Base-by-base conservation (phyloP, 2,797 vertebrate genomes). In the Galagoides demidoff region DNA sequence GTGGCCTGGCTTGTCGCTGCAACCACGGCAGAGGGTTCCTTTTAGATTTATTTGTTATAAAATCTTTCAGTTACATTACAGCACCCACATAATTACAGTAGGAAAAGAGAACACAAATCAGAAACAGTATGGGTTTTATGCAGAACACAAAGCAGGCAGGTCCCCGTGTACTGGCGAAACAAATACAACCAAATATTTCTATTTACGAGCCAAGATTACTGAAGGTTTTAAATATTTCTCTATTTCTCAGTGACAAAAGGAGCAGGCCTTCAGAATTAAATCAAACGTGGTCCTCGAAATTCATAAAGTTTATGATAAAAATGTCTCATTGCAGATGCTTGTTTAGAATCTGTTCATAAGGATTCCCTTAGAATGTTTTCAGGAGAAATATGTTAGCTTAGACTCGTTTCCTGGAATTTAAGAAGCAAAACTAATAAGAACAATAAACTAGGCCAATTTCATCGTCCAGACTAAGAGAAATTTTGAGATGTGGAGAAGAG, bases 381-480 rank as follows among this genome's bases (percentile, higher is more conserved):
- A 86, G 43, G 70, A 92, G 27, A 89, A 82, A 43, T 61, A 49
- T 77, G 90, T 52, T 25, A 63, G 9, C 11, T 90, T 93, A 52
- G 39, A 88, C 93, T 95, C 25, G 1, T 52, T 29, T 29, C 12
- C 14, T 83, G 64, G 45, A 92, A 92, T 84, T 74, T 73, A 90
- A 87, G 63, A 94, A 10, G 61, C 68, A 29, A 92, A 97, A 92
- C 37, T 45, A 89, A 74, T 82, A 31, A 66, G 95, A 76, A 59
- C 39, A 95, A 74, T 14, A 97, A 94, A 71, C 83, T 84, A 49
- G 13, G 92, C 45, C 82, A 95, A 78, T 96, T 90, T 89, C 85
- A 96, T 85, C 90, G 31, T 27, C 64, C 34, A 96, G 94, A 92
- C 19, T 84, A 93, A 97, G 71, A 63, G 27, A 95, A 90, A 95